Conservation (phyloP, 2,888 invertebrate genomes). For the Sesamia inferens region DNA sequence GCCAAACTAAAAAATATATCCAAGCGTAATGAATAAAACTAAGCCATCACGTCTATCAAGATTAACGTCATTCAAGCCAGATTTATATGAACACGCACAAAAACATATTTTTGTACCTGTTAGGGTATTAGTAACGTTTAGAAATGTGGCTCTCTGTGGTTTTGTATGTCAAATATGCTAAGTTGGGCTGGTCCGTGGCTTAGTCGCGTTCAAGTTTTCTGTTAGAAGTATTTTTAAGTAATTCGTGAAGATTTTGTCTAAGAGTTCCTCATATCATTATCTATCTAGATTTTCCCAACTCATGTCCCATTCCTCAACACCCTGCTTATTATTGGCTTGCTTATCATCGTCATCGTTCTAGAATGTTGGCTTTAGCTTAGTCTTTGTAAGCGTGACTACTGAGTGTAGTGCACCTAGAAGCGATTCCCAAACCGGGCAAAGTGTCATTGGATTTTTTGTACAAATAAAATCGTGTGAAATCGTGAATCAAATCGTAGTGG, state of each 20-base stretch:
- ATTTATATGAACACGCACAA: conserved; percentile 66
- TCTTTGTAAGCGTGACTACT: neutral
- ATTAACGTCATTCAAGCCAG: conserved; percentile 67
- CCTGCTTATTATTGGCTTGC: too few relatives aligned
- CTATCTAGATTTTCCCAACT: neutral
- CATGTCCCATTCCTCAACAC: too few relatives aligned
- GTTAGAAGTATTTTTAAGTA: neutral
- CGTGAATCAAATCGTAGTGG: too few relatives aligned
- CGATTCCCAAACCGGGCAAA: neutral
- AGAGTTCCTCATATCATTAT: neutral
- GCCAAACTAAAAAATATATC: conserved; percentile 57
- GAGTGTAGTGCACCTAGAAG: neutral
- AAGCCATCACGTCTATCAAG: conserved; percentile 66
- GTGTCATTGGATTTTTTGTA: neutral
- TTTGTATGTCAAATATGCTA: conserved; percentile 59
- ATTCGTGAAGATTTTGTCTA: neutral
- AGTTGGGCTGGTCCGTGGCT: conserved; percentile 28
- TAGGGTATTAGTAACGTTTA: conserved; percentile 59
- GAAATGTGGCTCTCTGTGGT: conserved; percentile 52
- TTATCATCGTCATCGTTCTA: neutral
- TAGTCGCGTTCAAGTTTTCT: conserved; percentile 12
- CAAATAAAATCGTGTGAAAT: too few relatives aligned
- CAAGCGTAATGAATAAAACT: conserved; percentile 63
- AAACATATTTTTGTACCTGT: conserved; percentile 66
- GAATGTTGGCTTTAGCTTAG: neutral